Evolutionary conservation across 2,113 vertebrate species (phyloP).

Genomic region (Taxidea taxus): DNA sequence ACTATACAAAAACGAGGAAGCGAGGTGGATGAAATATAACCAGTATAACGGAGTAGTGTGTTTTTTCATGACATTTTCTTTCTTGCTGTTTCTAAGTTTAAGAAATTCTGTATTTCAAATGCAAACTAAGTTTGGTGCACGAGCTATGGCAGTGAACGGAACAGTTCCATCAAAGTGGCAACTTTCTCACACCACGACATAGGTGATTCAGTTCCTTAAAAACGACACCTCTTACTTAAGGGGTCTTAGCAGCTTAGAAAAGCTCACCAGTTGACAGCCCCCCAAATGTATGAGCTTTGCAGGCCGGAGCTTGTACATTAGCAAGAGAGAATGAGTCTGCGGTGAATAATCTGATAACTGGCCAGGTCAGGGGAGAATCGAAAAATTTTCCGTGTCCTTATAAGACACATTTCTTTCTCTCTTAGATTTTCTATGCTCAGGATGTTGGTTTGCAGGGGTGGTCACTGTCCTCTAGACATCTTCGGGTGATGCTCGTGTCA

Average conservation of each 20-base stretch:
- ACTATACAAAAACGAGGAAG: background rate
- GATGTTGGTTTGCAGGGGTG: background rate
- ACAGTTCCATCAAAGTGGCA: background rate
- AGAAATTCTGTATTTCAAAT: slow-evolving; percentile 6
- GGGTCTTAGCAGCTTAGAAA: background rate
- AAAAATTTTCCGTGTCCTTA: background rate
- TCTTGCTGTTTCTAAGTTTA: background rate
- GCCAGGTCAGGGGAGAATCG: background rate
- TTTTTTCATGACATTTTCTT: background rate
- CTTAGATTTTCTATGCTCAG: background rate
- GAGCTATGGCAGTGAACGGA: background rate
- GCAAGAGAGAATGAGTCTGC: background rate
- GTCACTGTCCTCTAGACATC: background rate
- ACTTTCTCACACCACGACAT: background rate
- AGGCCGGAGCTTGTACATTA: background rate
- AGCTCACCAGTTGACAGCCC: background rate
- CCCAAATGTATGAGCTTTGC: background rate
- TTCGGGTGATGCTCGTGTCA: background rate
- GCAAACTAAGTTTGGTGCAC: background rate
- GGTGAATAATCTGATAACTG: background rate
- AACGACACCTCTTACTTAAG: background rate
- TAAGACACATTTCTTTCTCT: background rate
- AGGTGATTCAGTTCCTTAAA: background rate
- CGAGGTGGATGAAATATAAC: background rate
- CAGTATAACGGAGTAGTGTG: background rate